Percentiles rank a stretch among this genome's conserved stretches.
phyloP scores from a whole-genome alignment of 2,113 vertebrate species.

The Varanus komodoensis region DNA sequence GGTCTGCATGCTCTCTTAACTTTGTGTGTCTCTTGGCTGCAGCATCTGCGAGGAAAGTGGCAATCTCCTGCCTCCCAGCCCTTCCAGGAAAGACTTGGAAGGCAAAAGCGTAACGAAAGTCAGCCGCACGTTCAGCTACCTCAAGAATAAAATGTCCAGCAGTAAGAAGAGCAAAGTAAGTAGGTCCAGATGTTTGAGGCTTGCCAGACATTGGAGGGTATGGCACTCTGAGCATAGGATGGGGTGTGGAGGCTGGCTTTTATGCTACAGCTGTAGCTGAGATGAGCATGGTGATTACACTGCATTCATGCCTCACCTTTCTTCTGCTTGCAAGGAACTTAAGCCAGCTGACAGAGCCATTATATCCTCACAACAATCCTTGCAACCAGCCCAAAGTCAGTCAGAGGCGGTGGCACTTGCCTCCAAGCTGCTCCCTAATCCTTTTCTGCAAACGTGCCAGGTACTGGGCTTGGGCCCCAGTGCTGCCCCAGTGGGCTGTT shows the following conservation, averaged over 20 bases:
- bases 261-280: neutral
- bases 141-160: constrained; percentile 98
- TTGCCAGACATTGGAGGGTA: neutral
- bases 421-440: neutral
- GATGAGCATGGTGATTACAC: too few relatives aligned
- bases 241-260: neutral
- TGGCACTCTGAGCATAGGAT: neutral
- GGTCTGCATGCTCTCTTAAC: neutral
- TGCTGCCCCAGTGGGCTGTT: neutral
- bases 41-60: constrained; percentile 91
- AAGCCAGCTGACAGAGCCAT: too few relatives aligned
- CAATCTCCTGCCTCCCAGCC: constrained; percentile 76
- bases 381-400: too few relatives aligned
- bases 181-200: neutral
- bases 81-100: constrained; percentile 83
- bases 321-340: too few relatives aligned
- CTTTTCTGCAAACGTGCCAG: neutral
- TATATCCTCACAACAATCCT: too few relatives aligned
- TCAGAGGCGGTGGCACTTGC: neutral
- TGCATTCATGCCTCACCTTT: too few relatives aligned
- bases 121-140: constrained; percentile 98
- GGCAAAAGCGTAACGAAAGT: constrained; percentile 90
- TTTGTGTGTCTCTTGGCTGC: constrained; percentile 42
- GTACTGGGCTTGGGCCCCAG: too few relatives aligned
- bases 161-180: constrained; percentile 93